Base-by-base conservation (phyloP, 2,113 vertebrate genomes). In the Gavia stellata region DNA sequence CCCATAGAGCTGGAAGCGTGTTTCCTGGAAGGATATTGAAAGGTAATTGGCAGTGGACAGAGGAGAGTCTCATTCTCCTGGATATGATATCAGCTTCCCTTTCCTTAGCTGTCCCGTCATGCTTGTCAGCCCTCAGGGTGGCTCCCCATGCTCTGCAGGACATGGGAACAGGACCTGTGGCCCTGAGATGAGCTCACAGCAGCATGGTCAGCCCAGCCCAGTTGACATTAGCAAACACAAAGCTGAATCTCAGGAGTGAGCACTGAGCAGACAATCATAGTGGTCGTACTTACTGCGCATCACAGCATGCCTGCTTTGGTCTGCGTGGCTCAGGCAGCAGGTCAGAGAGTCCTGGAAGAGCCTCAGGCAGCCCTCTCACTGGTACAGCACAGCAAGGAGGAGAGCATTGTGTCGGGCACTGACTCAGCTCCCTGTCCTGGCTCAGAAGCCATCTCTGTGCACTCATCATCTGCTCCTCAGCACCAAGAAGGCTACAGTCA, bases 401-500 rank as follows among this genome's bases (percentile, higher is more conserved):
- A 95, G 55, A 28, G 82, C 92, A 34, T 78, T 78, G 12, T 89
- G 72, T 18, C 42, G 19, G 36, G 25, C 28, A 42, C 38, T 25
- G 61, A 75, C 52, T n/a, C 65, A 59, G 8, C 58, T 89, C 26
- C 68, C 84, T 63, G 52, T 65, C 14, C 50, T 83, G 44, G 65
- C 36, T 93, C 49, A 97, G 79, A 56, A 96, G 80, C 66, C 79
- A 56, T 40, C 86, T 86, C 28, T 56, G 65, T 53, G 87, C 72
- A 28, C 53, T 56, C 2, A 31, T 74, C 29, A 94, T 72, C 61
- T 18, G 34, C 14, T 68, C 40, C 73, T 94, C 84, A n/a, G 66
- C 86, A 29, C 85, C 85, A 79, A 90, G 88, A 59, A 96, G 89
- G 36, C 86, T 92, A 20, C 70, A 94, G 14, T 79, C 92, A 78